A percentile compares a stretch with the other conserved stretches of the same genome.
Conservation (phyloP, 2,113 vertebrate species). For the Ptilorrhoa leucosticta region DNA sequence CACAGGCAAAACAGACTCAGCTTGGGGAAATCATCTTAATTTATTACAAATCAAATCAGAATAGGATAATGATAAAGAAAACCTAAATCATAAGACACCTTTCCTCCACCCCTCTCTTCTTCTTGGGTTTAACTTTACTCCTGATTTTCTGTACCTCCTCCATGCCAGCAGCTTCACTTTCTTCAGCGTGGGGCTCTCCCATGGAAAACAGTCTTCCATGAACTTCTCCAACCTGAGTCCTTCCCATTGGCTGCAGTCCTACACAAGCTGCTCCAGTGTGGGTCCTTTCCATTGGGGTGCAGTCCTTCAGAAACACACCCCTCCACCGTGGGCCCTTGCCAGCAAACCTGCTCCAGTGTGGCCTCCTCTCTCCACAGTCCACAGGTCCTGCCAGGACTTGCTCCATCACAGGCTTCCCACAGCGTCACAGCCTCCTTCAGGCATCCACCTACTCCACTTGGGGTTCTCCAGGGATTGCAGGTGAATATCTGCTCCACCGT, state of each 20-base stretch:
- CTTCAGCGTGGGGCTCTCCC: rapidly evolving
- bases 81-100: background rate
- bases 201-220: background rate
- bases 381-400: background rate
- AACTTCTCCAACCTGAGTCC: background rate
- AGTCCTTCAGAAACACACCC: background rate
- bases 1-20: background rate
- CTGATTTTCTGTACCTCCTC: background rate
- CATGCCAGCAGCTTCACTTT: background rate
- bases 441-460: background rate
- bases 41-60: background rate
- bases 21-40: background rate
- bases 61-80: background rate
- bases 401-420: background rate
- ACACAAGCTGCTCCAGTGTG: background rate
- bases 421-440: background rate
- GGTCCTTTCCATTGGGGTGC: background rate
- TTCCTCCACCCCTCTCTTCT: background rate
- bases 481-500: background rate
- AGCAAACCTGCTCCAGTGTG: background rate
- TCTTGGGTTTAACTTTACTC: background rate
- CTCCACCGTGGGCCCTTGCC: rapidly evolving
- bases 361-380: background rate
- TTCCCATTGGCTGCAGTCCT: background rate
- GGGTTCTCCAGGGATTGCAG: background rate